Conservation (phyloP, 2,797 vertebrate genomes). For the Gadopsis bispinosus region DNA sequence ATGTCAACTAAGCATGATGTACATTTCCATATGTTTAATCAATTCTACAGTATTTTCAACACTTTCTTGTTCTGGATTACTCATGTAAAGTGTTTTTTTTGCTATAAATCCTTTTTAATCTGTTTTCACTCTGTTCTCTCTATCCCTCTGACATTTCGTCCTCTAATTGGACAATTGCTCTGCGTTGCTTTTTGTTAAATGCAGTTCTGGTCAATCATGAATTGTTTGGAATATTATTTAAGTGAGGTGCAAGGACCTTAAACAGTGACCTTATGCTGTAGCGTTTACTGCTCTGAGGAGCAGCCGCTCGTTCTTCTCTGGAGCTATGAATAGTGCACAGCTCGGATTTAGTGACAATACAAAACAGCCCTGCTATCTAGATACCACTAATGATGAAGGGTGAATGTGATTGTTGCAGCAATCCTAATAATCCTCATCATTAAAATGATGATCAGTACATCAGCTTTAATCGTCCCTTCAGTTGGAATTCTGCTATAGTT, state of each 20-base stretch:
- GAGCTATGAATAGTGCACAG: conserved; percentile 36
- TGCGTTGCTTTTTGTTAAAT: conserved; percentile 61
- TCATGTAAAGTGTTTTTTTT: conserved; percentile 70
- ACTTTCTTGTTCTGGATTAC: too few species aligned
- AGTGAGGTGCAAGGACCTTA: conserved; percentile 55
- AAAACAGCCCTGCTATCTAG: conserved; percentile 24
- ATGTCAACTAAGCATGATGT: too few species aligned
- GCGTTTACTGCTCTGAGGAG: conserved; percentile 31
- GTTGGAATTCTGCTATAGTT: background rate
- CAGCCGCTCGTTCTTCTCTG: conserved; percentile 35
- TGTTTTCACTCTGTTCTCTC: conserved; percentile 45
- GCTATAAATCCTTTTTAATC: conserved; percentile 77
- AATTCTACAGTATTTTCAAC: too few species aligned
- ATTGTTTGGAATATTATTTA: conserved; percentile 71
- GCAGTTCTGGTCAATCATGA: conserved; percentile 57
- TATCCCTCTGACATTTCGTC: conserved; percentile 67
- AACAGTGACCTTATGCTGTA: conserved; percentile 36
- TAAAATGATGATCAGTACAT: conserved; percentile 40
- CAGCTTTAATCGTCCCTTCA: conserved; percentile 23
- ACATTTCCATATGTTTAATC: too few species aligned
- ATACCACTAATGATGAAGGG: conserved; percentile 30
- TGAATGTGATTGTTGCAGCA: conserved; percentile 46
- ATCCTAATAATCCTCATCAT: conserved; percentile 41
- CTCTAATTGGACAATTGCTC: conserved; percentile 81
- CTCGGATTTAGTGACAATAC: conserved; percentile 36